Evolutionary conservation across 2,113 vertebrate genomes (phyloP), one percentile per base, ranked within the genome.

Genomic region (Galeopterus variegatus): DNA sequence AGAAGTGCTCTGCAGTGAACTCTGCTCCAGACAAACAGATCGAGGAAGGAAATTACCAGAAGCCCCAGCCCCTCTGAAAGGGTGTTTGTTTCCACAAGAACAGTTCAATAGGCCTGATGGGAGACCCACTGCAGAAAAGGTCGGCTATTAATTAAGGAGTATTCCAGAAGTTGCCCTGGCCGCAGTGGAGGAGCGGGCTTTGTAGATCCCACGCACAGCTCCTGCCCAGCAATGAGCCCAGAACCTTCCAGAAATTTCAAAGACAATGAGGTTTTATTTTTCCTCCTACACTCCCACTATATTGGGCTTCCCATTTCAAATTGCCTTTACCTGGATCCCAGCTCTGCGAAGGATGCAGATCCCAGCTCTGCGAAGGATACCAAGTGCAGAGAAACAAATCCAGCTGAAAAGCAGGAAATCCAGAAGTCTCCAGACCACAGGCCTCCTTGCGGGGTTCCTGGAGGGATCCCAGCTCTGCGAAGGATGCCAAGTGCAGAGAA

Each of bases 31-130:
- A 85, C 73, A n/a, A 88, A 58, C 0, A 26, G 89, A 56, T 4
- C 1, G 8, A 19, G 60, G 83, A 31, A 45, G 64, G 87, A 65
- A 93, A 76, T 72, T 48, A 70, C 75, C 6, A 50, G 87, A 95
- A 92, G 52, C 69, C 2, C 65, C 64, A 5, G 85, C 76, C 76
- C 93, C 91, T 56, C 76, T 11, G 0, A 72, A 62, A 0, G 1
- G n/a, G 82, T 23, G 62, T 93, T 90, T 87, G 96, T 93, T 82
- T 90, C 75, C 62, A 83, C 24, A 69, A 88, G 89, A 86, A 70
- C 10, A 31, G 65, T 65, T 85, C 91, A 41, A 2, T 19, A 8
- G 24, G 31, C 65, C 77, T 50, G 77, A 45, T 7, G 28, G 83
- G 80, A 75, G 36, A 69, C 92, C 33, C 14, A 6, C 31, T 5